Base-by-base conservation (phyloP, 2,113 vertebrate species). In the Sander vitreus region DNA sequence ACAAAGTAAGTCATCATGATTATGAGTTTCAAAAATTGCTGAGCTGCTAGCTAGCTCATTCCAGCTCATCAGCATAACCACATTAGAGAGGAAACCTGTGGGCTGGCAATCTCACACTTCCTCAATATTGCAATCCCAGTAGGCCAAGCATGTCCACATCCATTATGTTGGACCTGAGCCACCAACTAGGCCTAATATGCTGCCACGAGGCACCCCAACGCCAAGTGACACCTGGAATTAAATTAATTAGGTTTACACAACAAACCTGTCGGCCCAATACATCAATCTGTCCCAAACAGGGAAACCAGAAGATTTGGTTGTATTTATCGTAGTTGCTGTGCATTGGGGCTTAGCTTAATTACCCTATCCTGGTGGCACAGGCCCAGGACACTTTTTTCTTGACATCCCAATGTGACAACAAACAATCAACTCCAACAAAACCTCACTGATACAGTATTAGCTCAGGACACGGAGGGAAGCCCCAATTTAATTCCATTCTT, bases 11-110 rank as follows among this genome's bases (percentile, higher is more conserved):
- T 92, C 89, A 93, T 94, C 86, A 90, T 93, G 90, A 93, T 94
- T 93, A 93, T 93, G 91, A 92, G 92, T 93, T 93, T 91, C 92
- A 91, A 91, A 94, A 90, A 93, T 85, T 93, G 94, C 94, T 94
- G 94, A 93, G 88, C 90, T 76, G 76, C 90, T 88, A 85, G 80
- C 87, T 81, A 83, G 83, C 92, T 90, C 85, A 91, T 91, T 93
- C 80, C 82, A 89, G 84, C 90, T 93, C 93, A 95, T 94, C 93
- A 94, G 91, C 92, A 94, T 95, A 95, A 95, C 91, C 86, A 76
- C 89, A 94, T 94, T 93, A 94, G 84, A 76, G 88, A 80, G 80
- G 73, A 86, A 93, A 92, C 87, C 91, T 90, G 92, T 91, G 91
- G 92, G 92, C 90, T 91, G 91, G 90, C 93, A 93, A 91, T 93